Base-by-base conservation (phyloP, 2,113 vertebrate species). In the Gobiocypris rarus region DNA sequence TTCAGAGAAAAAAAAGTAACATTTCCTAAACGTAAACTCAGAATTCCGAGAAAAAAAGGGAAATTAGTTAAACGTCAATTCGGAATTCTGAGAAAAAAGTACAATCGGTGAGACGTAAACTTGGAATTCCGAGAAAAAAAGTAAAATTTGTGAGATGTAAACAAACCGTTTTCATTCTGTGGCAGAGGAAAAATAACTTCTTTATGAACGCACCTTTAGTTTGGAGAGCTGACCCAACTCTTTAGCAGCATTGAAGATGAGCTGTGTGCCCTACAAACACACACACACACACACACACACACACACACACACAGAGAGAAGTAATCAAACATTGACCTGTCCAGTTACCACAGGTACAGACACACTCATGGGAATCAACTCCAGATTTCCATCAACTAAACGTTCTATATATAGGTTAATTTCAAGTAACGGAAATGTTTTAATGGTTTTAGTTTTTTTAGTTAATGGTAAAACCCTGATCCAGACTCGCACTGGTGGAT, bases 201-300 rank as follows among this genome's bases (percentile, higher is more conserved):
- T 31, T 2, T 22, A 24, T 75, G 8, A 48, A 80, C 59, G 2
- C 26, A 97, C 96, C 97, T 98, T 98, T 63, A 98, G 95, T 85
- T 99, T 98, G 65, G 98, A 99, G 43, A 99, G 95, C 85, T 99
- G 98, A 11, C 98, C 98, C 91, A 99, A 88, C 84, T 99, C 97
- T 89, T 99, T 99, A 85, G 97, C 98, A 0, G 97, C 97, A 0
- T 97, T 99, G 90, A 99, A 98, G 90, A 99, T 99, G 93, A 99
- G 97, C 93, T 99, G 97, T 0, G 97, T 99, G 83, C 98, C 98
- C 97, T 98, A 67, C 58, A 67, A 24, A 50, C 58, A 65, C n/a
- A n/a, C n/a, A n/a, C n/a, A n/a, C n/a, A n/a, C n/a, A n/a, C n/a
- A n/a, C n/a, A n/a, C n/a, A n/a, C n/a, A n/a, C n/a, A n/a, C 59